Evolutionary conservation across 2,797 vertebrate genomes (phyloP), one percentile per base, ranked within the genome.

Genomic region (Poeciliopsis paucimaculata): DNA sequence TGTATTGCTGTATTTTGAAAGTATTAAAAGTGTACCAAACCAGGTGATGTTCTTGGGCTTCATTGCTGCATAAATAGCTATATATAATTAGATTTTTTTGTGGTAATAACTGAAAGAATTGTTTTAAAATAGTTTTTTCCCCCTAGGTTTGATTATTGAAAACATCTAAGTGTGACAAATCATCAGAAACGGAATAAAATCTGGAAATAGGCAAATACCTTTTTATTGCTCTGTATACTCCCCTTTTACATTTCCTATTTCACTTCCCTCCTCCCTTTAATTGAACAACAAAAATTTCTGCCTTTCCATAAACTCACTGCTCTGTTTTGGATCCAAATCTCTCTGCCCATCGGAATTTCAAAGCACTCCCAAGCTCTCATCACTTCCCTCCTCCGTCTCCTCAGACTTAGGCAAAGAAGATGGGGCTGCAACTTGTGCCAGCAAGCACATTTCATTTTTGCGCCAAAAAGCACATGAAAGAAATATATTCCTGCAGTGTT

Each of bases 331-430:
- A 90, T 90, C 82, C 72, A 89, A 83, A 82, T 85, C 77, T 87
- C 57, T 13, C 43, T 77, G 60, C 83, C 83, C 77, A 77, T 76
- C 80, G 86, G 86, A 89, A 89, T 90, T 90, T 91, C 84, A 91
- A 91, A 86, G 81, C 53, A 41, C 57, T 76, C 76, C 76, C 80
- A 79, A 79, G 77, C 51, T 80, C 77, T 75, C 78, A 28, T 47
- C n/a, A 53, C 57, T 53, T 60, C 41, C 57, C 62, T 57, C 43
- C 72, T 72, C 81, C 80, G 77, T 82, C 81, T 82, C 85, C 76
- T 73, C 43, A 36, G 75, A 64, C 80, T 90, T 77, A 88, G 78
- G 46, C 71, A 85, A 75, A 81, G 79, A 88, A 73, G 80, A 80
- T 62, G 81, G 55, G n/a, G 77, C 60, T 47, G 57, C 66, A 84